These are phyloP conservation scores for Chrysopa pallens DNA, from an alignment of 1,140 invertebrate genomes.

Conservation along the genomic window DNA sequence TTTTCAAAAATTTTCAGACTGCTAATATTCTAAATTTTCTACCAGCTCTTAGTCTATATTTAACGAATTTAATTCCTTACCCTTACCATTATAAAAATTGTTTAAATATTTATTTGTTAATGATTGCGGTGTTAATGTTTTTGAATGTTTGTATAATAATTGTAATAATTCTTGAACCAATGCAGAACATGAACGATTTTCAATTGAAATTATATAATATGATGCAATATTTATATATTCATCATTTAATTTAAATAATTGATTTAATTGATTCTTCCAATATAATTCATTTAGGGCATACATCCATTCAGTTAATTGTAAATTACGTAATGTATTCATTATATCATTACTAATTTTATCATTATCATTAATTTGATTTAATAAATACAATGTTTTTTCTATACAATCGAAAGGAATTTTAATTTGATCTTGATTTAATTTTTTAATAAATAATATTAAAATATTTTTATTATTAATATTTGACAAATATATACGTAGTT, in stretches of 20 bases:
- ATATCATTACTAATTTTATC: too few relatives aligned
- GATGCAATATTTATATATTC: slow-evolving; percentile 1
- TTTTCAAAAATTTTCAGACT: too few relatives aligned
- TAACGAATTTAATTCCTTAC: too few relatives aligned
- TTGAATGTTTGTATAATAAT: not conserved
- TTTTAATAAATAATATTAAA: not conserved
- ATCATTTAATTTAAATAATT: not conserved
- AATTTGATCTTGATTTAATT: not conserved
- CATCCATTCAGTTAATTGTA: slow-evolving; percentile 1
- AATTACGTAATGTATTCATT: not conserved
- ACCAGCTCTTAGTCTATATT: too few relatives aligned
- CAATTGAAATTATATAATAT: slow-evolving; percentile 1
- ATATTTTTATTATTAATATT: slow-evolving; percentile 1
- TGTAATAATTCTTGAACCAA: not conserved
- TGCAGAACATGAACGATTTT: not conserved
- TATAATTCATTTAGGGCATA: slow-evolving; percentile 1
- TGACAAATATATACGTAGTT: slow-evolving; percentile 1
- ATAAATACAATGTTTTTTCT: slow-evolving; percentile 1
- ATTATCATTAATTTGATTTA: not conserved
- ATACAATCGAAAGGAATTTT: slow-evolving; percentile 1
- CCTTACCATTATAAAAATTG: too few relatives aligned
- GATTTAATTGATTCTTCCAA: not conserved
- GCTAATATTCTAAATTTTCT: too few relatives aligned
- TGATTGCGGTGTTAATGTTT: not conserved
- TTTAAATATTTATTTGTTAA: too few relatives aligned